Conservation (phyloP, 2,888 invertebrate species). For the Cylindroiulus punctatus region DNA sequence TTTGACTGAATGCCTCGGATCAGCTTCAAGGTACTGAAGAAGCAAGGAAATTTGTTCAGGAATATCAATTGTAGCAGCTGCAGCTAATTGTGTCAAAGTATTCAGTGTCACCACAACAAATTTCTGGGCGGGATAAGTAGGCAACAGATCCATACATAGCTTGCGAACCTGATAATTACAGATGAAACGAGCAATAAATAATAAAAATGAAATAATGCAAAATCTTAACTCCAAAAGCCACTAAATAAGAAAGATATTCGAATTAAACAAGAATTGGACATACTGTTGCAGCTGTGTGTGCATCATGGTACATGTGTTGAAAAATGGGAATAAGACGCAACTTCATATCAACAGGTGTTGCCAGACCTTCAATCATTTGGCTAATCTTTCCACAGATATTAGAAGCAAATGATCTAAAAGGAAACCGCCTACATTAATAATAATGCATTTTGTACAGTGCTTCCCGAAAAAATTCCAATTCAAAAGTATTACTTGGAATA, state of each 20-base stretch:
- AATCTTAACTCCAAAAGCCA: not conserved
- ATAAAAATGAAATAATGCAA: not conserved
- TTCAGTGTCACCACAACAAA: slow-evolving; percentile 84
- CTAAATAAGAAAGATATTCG: not conserved
- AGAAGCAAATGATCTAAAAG: slow-evolving; percentile 86
- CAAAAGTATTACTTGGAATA: slow-evolving; percentile 80
- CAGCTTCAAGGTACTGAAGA: slow-evolving; percentile 75
- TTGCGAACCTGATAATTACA: slow-evolving; percentile 73
- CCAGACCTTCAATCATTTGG: slow-evolving; percentile 92
- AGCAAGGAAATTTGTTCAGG: slow-evolving; percentile 82
- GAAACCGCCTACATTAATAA: not conserved
- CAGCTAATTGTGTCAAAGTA: slow-evolving; percentile 87
- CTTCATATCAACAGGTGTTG: slow-evolving; percentile 91
- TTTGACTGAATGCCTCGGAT: slow-evolving; percentile 77
- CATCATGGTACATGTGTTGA: slow-evolving; percentile 91
- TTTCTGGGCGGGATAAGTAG: slow-evolving; percentile 81
- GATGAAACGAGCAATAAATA: not conserved
- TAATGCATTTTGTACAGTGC: not conserved
- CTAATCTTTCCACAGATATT: slow-evolving; percentile 95
- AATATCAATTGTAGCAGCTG: slow-evolving; percentile 88
- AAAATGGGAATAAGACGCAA: slow-evolving; percentile 88
- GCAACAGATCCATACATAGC: slow-evolving; percentile 77
- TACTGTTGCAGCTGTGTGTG: slow-evolving; percentile 78
- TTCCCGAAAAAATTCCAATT: slow-evolving; percentile 27
- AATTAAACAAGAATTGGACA: not conserved